phyloP scores from a whole-genome alignment of 2,113 vertebrate species.

The Myrmecobius fasciatus region DNA sequence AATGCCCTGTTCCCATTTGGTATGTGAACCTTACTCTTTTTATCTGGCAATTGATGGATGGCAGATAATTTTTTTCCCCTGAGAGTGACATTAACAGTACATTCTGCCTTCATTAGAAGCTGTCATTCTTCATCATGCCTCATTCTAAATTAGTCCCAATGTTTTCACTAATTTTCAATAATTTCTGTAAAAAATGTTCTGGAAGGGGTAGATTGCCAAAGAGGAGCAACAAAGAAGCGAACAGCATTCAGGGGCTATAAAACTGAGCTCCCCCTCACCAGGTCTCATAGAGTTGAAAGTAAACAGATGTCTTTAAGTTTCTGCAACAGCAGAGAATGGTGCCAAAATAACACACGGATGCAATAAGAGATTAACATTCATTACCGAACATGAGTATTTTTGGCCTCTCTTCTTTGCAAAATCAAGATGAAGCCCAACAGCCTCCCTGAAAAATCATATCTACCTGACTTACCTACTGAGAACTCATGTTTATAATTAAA shows the following conservation, averaged over 20 bases:
- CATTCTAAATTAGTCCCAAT: constrained; percentile 78
- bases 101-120: constrained; percentile 62
- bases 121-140: constrained; percentile 76
- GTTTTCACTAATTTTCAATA: constrained; percentile 75
- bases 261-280: constrained; percentile 48
- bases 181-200: constrained; percentile 66
- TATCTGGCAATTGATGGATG: not conserved
- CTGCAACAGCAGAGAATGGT: constrained; percentile 52
- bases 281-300: constrained; percentile 66
- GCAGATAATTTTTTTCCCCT: constrained; percentile 11
- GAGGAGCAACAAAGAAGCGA: constrained; percentile 44
- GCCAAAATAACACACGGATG: constrained; percentile 61
- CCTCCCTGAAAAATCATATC: not conserved
- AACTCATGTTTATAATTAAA: constrained; percentile 7
- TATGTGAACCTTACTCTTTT: not conserved
- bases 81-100: constrained; percentile 49
- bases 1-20: not conserved
- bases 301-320: constrained; percentile 67
- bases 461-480: not conserved
- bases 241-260: constrained; percentile 49
- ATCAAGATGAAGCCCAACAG: constrained; percentile 43
- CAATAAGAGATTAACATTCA: constrained; percentile 3
- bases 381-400: constrained; percentile 56
- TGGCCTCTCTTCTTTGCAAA: constrained; percentile 60
- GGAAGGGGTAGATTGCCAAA: constrained; percentile 48